Evolutionary conservation across 2,797 vertebrate genomes (phyloP).

Genomic region (Sebastolobus altivelis): DNA sequence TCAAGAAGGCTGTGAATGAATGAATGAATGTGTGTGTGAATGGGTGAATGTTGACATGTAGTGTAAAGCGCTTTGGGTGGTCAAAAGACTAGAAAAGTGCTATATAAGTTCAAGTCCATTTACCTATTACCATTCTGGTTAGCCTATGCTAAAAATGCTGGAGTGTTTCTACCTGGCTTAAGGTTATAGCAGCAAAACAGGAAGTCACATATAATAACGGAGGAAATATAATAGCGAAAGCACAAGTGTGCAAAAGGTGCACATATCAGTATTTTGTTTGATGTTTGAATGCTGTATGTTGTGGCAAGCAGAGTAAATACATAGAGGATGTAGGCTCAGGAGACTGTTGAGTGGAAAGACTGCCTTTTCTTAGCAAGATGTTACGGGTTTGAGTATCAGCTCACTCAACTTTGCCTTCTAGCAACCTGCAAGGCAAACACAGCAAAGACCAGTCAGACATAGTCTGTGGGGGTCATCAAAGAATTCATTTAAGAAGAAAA

Average conservation of each 20-base stretch:
- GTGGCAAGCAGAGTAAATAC: neutral
- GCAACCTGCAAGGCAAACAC: slow-evolving; percentile 33
- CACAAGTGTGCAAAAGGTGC: neutral
- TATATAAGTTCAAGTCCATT: too few relatives aligned
- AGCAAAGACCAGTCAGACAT: slow-evolving; percentile 4
- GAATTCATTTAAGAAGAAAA: slow-evolving; percentile 20
- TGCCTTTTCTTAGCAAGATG: slow-evolving; percentile 8
- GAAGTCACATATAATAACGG: neutral
- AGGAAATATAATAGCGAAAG: neutral
- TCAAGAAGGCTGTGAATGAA: too few relatives aligned
- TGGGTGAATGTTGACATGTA: too few relatives aligned
- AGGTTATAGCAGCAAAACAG: neutral
- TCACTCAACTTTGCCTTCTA: slow-evolving; percentile 19
- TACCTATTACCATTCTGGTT: neutral
- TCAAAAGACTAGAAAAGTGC: too few relatives aligned
- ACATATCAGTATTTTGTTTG: neutral
- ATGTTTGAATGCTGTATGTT: neutral
- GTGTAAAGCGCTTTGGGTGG: too few relatives aligned
- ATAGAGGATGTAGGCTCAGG: neutral
- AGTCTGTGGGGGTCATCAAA: slow-evolving; percentile 17
- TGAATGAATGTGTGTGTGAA: too few relatives aligned
- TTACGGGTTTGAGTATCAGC: slow-evolving; percentile 14
- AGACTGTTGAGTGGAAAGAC: slow-evolving; percentile 14
- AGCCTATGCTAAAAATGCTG: neutral
- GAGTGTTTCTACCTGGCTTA: neutral